phyloP scores from a whole-genome alignment of 2,113 vertebrate genomes.

The Ursus arctos region DNA sequence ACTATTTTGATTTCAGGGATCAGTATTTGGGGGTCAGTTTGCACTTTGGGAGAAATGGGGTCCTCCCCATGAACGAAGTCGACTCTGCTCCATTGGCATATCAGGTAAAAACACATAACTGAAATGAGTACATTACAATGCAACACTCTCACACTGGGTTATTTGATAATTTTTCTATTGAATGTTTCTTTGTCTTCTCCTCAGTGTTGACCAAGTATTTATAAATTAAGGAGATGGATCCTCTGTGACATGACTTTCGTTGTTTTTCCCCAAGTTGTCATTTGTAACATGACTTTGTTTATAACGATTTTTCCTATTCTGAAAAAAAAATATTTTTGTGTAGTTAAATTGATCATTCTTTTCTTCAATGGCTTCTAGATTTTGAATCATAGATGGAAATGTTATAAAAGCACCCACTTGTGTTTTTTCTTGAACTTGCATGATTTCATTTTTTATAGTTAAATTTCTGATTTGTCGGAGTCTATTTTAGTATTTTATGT shows the following conservation, averaged over 20 bases:
- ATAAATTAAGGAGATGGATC: not conserved
- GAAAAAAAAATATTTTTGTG: not conserved
- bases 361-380: not conserved
- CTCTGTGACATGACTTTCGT: not conserved
- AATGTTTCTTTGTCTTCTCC: not conserved
- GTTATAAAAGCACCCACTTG: not conserved
- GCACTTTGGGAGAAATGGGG: slow-evolving; percentile 92
- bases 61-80: slow-evolving; percentile 89
- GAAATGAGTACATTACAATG: fast-evolving
- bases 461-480: not conserved
- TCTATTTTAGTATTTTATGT: not conserved
- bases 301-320: not conserved
- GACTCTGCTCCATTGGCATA: slow-evolving; percentile 86
- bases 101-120: slow-evolving; percentile 75
- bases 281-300: not conserved
- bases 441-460: not conserved
- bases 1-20: slow-evolving; percentile 84
- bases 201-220: not conserved
- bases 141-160: not conserved
- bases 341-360: not conserved
- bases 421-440: not conserved
- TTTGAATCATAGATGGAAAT: not conserved
- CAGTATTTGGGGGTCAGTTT: slow-evolving; percentile 90
- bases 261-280: not conserved
- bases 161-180: not conserved